Conservation (phyloP, 2,888 invertebrate species). For the Eristalis tenax region DNA sequence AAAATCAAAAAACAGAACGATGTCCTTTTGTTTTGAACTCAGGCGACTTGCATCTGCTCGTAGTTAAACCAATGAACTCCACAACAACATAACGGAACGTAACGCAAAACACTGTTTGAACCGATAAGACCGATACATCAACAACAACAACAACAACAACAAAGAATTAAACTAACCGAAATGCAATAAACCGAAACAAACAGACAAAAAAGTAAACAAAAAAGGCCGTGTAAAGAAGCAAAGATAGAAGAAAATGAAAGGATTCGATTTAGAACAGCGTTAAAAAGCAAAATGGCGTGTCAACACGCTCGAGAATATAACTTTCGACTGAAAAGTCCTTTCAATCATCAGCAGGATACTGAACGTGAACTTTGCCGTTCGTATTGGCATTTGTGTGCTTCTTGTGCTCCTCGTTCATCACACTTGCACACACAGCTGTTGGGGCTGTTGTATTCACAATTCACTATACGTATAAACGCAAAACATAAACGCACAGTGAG, state of each 20-base stretch:
- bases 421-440: slow-evolving; percentile 33
- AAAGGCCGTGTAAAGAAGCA: slow-evolving; percentile 67
- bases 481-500: slow-evolving; percentile 29
- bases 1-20: slow-evolving; percentile 10
- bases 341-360: slow-evolving; percentile 70
- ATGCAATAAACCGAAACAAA: slow-evolving; percentile 29
- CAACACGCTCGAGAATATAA: slow-evolving; percentile 81
- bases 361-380: slow-evolving; percentile 61
- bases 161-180: slow-evolving; percentile 15
- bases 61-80: background rate
- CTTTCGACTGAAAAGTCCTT: slow-evolving; percentile 78
- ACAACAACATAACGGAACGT: slow-evolving; percentile 24
- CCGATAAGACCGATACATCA: slow-evolving; percentile 19
- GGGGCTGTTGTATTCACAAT: background rate
- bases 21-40: background rate
- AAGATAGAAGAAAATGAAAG: slow-evolving; percentile 72
- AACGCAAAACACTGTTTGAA: slow-evolving; percentile 31
- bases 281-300: slow-evolving; percentile 79
- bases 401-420: slow-evolving; percentile 13
- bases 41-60: background rate
- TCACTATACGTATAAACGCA: slow-evolving; percentile 20
- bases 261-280: slow-evolving; percentile 74
- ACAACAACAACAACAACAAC: slow-evolving; percentile 18
- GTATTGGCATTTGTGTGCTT: slow-evolving; percentile 63
- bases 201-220: slow-evolving; percentile 69